Evolutionary conservation across 2,797 vertebrate species (phyloP).

Genomic region (Centropyge bicolor): DNA sequence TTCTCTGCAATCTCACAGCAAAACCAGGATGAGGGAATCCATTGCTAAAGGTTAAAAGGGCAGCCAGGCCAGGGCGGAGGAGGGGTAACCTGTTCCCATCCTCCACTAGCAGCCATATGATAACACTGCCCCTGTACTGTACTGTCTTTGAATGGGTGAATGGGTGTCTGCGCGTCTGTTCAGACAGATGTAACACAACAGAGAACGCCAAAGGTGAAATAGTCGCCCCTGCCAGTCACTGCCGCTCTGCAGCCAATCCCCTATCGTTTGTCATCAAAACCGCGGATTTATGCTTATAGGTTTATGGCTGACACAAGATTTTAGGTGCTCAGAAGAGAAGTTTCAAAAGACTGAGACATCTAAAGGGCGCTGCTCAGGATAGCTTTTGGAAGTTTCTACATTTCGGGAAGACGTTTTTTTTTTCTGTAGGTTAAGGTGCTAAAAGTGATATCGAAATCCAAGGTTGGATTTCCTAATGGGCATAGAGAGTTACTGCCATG

Average conservation of each 20-base stretch:
- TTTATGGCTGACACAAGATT: constrained; percentile 63
- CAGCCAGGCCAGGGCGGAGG: background rate
- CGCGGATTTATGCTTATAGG: constrained; percentile 17
- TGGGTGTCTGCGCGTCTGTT: background rate
- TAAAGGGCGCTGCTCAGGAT: background rate
- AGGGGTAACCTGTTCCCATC: constrained; percentile 40
- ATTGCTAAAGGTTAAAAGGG: constrained; percentile 54
- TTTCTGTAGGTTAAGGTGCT: background rate
- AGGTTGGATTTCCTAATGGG: background rate
- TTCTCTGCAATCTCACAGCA: constrained; percentile 42
- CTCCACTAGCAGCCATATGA: constrained; percentile 39
- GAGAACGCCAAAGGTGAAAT: constrained; percentile 55
- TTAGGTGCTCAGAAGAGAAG: constrained; percentile 28
- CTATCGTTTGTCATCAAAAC: constrained; percentile 55
- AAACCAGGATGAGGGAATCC: constrained; percentile 29
- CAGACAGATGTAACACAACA: constrained; percentile 33
- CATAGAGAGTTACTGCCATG: background rate
- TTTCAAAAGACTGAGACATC: constrained; percentile 21
- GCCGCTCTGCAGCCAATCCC: constrained; percentile 5
- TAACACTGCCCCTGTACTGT: constrained; percentile 27
- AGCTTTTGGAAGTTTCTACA: background rate
- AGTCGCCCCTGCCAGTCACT: constrained; percentile 38
- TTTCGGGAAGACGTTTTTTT: background rate
- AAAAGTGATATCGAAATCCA: background rate
- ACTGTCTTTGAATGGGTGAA: too few relatives aligned